Percentiles rank a stretch among this genome's conserved stretches.
These are phyloP conservation scores for Anguilla marmorata DNA, from an alignment of 2,797 vertebrate species.

Conservation along the genomic window DNA sequence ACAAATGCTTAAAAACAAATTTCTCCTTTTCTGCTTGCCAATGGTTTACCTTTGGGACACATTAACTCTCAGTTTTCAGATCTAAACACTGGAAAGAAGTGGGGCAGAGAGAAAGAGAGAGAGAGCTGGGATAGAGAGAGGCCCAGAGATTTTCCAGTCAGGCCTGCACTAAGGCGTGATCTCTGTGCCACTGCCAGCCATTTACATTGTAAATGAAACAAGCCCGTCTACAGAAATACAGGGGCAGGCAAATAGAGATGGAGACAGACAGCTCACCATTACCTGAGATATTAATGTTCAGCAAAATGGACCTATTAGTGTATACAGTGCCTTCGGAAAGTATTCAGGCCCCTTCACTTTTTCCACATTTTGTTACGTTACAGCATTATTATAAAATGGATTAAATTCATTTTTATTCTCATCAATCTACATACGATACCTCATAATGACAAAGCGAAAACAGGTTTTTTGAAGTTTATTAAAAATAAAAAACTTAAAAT, in stretches of 20 bases:
- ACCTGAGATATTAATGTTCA: neutral
- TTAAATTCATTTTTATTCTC: too few species aligned
- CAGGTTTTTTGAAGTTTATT: too few species aligned
- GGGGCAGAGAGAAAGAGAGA: neutral
- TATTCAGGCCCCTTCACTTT: too few species aligned
- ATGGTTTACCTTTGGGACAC: neutral
- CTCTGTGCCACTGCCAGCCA: neutral
- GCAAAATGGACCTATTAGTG: too few species aligned
- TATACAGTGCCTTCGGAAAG: too few species aligned
- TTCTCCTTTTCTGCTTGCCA: neutral
- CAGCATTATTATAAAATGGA: too few species aligned
- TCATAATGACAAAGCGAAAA: too few species aligned
- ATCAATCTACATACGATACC: too few species aligned
- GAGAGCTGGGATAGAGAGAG: neutral
- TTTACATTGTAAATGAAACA: conserved; percentile 7
- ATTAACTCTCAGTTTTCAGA: neutral
- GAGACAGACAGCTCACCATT: neutral
- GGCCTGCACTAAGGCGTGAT: neutral
- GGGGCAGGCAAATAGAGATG: neutral
- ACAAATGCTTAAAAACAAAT: neutral
- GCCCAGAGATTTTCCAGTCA: neutral
- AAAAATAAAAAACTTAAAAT: neutral
- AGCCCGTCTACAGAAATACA: neutral
- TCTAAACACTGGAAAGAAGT: neutral
- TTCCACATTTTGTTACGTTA: too few species aligned